These are phyloP conservation scores for Troides aeacus DNA, from an alignment of 2,888 invertebrate species.

Conservation along the genomic window DNA sequence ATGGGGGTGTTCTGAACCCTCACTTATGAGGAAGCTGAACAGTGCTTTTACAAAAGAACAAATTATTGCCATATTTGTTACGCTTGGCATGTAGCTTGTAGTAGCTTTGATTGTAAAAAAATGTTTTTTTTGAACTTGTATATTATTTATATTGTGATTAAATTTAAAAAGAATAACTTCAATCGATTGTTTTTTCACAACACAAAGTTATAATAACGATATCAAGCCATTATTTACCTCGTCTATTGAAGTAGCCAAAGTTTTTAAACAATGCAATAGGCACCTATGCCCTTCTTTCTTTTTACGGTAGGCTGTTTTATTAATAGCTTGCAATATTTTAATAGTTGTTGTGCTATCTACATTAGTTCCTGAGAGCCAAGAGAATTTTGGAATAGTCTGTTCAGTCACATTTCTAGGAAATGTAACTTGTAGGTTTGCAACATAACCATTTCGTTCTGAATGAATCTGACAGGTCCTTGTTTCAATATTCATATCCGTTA, in stretches of 20 bases:
- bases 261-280: conserved; percentile 89
- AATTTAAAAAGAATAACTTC: no score
- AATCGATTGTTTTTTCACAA: no score
- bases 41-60: no score
- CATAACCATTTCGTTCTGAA: conserved; percentile 75
- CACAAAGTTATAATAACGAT: no score
- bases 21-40: no score
- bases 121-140: no score
- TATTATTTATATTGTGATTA: no score
- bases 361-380: conserved; percentile 76
- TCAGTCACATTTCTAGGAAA: conserved; percentile 79
- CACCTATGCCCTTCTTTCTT: conserved; percentile 93
- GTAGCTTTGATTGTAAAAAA: no score
- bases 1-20: no score
- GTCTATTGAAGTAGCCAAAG: conserved; percentile 71
- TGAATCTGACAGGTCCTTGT: conserved; percentile 81
- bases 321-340: conserved; percentile 89
- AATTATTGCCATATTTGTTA: no score
- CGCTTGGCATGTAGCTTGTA: no score
- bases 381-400: conserved; percentile 73
- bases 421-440: conserved; percentile 78
- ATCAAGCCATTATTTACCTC: conserved; percentile 55
- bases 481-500: conserved; percentile 80
- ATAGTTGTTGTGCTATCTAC: conserved; percentile 86
- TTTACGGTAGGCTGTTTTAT: conserved; percentile 88